phyloP scores from a whole-genome alignment of 2,797 vertebrate species.

The Sebastes minor region DNA sequence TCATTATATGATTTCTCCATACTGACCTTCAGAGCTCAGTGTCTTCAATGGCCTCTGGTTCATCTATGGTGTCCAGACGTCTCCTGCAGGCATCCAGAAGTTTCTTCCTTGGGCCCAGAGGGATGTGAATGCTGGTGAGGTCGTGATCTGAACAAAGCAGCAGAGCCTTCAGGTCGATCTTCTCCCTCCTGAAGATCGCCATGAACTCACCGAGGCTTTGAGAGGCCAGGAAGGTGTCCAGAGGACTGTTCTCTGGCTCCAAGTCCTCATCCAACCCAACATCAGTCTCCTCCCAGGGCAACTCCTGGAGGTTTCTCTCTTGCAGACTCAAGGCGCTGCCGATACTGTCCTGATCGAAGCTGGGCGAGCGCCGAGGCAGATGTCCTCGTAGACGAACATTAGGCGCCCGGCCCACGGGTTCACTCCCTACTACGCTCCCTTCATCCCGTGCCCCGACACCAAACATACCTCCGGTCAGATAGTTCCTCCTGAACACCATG shows the following conservation, averaged over 20 bases:
- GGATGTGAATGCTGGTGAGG: slow-evolving; percentile 89
- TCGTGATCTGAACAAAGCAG: slow-evolving; percentile 92
- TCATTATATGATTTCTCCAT: neutral
- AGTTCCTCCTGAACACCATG: slow-evolving; percentile 95
- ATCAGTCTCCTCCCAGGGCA: slow-evolving; percentile 91
- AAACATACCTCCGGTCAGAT: slow-evolving; percentile 84
- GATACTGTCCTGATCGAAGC: slow-evolving; percentile 88
- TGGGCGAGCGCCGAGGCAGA: slow-evolving; percentile 83
- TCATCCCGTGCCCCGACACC: slow-evolving; percentile 79
- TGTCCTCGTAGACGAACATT: slow-evolving; percentile 80
- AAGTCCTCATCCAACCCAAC: slow-evolving; percentile 84
- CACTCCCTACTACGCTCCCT: slow-evolving; percentile 60
- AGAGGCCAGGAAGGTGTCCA: slow-evolving; percentile 93
- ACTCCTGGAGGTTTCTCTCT: slow-evolving; percentile 85
- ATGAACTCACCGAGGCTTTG: slow-evolving; percentile 89
- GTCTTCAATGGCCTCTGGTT: slow-evolving; percentile 87
- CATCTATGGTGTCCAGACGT: slow-evolving; percentile 85
- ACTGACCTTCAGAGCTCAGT: slow-evolving; percentile 86
- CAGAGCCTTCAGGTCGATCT: slow-evolving; percentile 91
- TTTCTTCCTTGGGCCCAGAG: slow-evolving; percentile 92
- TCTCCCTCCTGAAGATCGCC: slow-evolving; percentile 87
- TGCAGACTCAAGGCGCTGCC: slow-evolving; percentile 91
- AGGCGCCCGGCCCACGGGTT: slow-evolving; percentile 57
- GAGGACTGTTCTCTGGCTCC: slow-evolving; percentile 85
- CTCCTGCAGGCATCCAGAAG: slow-evolving; percentile 91